Evolutionary conservation across 2,888 invertebrate genomes (phyloP).

Genomic region (Sinelater perroti): DNA sequence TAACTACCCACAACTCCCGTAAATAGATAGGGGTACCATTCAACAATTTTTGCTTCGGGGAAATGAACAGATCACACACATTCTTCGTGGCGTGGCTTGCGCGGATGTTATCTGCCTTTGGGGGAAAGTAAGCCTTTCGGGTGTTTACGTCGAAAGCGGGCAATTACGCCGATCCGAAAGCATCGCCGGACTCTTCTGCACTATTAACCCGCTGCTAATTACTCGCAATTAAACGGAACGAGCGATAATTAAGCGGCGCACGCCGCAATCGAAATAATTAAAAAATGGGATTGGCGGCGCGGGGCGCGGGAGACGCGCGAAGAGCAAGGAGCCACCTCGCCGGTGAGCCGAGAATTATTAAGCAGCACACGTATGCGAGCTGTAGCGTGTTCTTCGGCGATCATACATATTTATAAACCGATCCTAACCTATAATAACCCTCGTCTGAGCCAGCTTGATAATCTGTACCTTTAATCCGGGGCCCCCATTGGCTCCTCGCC

Average conservation of each 20-base stretch:
- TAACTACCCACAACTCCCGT: no score
- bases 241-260: not conserved
- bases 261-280: not conserved
- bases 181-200: no score
- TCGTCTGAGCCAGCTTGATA: conserved; percentile 58
- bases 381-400: conserved; percentile 59
- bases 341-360: conserved; percentile 37
- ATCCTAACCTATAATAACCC: conserved; percentile 61
- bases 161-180: no score
- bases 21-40: no score
- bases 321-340: conserved; percentile 29
- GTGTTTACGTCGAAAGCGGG: no score
- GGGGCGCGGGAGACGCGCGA: conserved; percentile 1
- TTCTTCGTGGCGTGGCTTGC: no score
- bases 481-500: conserved; percentile 54
- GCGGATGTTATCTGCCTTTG: no score
- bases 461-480: conserved; percentile 54
- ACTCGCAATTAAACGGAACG: not conserved
- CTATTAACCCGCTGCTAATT: no score
- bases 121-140: no score
- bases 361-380: conserved; percentile 43
- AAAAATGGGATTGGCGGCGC: conserved; percentile 21
- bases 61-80: no score
- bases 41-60: no score
- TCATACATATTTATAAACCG: conserved; percentile 62